Evolutionary conservation across 2,113 vertebrate species (phyloP).

Genomic region (Cariama cristata): DNA sequence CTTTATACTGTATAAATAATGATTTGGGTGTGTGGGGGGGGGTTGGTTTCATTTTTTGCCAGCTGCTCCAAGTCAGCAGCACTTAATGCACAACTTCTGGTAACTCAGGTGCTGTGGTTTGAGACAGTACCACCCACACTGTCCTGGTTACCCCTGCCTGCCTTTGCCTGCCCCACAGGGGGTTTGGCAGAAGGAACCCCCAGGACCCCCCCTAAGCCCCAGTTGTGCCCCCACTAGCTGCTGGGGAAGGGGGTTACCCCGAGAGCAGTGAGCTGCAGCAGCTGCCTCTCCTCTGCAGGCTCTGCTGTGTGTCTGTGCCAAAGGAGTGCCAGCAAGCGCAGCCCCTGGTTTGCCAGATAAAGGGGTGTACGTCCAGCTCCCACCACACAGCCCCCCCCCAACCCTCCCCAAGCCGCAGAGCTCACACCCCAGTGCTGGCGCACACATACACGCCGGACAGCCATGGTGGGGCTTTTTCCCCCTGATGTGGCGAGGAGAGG

Average conservation of each 20-base stretch:
- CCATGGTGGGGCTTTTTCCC: background rate
- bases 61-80: constrained; percentile 32
- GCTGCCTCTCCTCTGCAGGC: background rate
- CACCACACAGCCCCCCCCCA: background rate
- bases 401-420: background rate
- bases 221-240: background rate
- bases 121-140: background rate
- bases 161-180: background rate
- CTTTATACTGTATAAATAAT: constrained; percentile 62
- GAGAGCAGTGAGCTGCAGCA: background rate
- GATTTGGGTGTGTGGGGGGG: background rate
- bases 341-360: background rate
- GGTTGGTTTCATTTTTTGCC: background rate
- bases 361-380: background rate
- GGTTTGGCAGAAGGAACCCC: background rate
- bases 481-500: background rate
- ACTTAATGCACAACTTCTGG: background rate
- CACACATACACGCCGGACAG: rapidly evolving
- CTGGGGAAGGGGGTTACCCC: background rate
- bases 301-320: background rate
- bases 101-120: background rate
- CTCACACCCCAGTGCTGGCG: rapidly evolving
- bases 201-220: rapidly evolving
- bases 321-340: background rate
- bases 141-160: background rate